phyloP scores from a whole-genome alignment of 1,140 invertebrate genomes.

The Apis cerana region DNA sequence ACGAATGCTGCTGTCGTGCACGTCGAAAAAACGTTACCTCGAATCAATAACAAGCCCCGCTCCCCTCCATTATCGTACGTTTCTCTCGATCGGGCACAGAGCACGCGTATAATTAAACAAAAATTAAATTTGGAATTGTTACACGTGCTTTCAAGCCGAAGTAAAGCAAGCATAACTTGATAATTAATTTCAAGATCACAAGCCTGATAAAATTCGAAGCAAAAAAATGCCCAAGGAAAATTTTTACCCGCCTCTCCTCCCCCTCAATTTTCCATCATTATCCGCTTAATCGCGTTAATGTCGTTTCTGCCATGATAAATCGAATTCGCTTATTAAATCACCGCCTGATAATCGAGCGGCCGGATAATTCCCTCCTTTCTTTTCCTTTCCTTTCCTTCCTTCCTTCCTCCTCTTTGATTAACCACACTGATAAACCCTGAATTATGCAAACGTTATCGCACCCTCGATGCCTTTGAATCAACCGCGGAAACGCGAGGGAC shows the following conservation, averaged over 20 bases:
- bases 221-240: not conserved
- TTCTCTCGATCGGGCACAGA: too few species aligned
- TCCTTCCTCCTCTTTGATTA: not conserved
- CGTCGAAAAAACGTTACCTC: constrained; percentile 14
- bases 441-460: constrained; percentile 28
- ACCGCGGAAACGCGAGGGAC: not conserved
- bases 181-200: not conserved
- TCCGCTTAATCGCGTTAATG: constrained; percentile 35
- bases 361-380: too few species aligned
- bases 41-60: constrained; percentile 15
- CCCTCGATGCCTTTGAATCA: not conserved
- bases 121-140: too few species aligned
- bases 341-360: constrained; percentile 4
- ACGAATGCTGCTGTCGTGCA: constrained; percentile 1
- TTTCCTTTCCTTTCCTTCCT: too few species aligned
- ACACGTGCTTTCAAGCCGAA: too few species aligned
- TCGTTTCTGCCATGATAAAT: not conserved
- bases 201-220: not conserved
- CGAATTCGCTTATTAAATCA: constrained; percentile 39
- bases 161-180: too few species aligned
- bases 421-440: not conserved
- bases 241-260: not conserved
- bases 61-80: not conserved
- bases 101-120: too few species aligned
- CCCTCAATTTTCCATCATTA: constrained; percentile 17